Evolutionary conservation across 2,797 vertebrate genomes (phyloP), one percentile per base, ranked within the genome.

Genomic region (Coccyzus lansbergi): DNA sequence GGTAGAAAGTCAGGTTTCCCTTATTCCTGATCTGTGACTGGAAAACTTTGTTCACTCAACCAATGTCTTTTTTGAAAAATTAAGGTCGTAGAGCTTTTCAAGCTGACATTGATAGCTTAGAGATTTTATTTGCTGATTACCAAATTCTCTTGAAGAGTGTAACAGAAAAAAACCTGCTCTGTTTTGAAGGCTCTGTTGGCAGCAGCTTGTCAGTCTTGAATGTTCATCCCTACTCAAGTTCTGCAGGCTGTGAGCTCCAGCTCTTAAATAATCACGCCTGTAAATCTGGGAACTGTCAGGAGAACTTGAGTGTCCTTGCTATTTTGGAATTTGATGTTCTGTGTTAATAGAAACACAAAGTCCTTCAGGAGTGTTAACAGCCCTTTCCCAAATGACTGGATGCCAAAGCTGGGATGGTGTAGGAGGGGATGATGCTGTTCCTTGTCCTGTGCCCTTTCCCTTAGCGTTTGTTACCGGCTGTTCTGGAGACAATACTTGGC

Each of bases 361-460:
- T 55, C 18, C 44, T 80, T 76, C 34, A 74, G 55, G 75, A 70
- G 28, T 15, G 16, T 74, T 77, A 38, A n/a, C 25, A 85, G 49
- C 68, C 44, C 64, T 64, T 93, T 85, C 46, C 80, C 62, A 81
- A 33, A 33, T 20, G 36, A 4, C 68, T 76, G 68, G 46, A 42
- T 87, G 86, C 83, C 86, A 78, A 49, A 60, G 40, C 82, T 68
- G 76, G 83, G 52, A 71, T 86, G 86, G 74, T 86, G 52, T 40
- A 51, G 78, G 70, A 88, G 92, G 78, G 67, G 63, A 53, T 82
- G 90, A 40, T 95, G 86, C 70, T 90, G 69, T 62, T 93, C 74
- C 80, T 94, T 90, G 79, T 93, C 78, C 51, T 70, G 15, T 92
- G 48, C 56, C 76, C 82, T 85, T 91, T 85, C 90, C 85, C 80